phyloP scores from a whole-genome alignment of 2,113 vertebrate genomes.

The Nycticorax nycticorax region DNA sequence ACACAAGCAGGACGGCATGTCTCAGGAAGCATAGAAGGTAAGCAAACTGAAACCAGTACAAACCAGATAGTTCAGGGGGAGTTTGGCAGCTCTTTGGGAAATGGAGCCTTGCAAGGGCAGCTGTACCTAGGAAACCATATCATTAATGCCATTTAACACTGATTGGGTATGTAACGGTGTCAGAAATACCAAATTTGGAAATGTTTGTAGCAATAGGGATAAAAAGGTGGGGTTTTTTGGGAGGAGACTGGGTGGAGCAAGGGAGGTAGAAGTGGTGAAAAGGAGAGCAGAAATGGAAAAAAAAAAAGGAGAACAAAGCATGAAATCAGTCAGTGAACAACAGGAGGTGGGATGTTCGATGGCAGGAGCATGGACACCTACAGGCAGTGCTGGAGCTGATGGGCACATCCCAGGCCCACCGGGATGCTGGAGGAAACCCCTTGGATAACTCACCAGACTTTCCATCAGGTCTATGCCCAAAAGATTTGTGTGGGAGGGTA shows the following conservation, averaged over 20 bases:
- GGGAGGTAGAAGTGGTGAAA: background rate
- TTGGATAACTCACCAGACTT: background rate
- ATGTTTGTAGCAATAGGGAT: background rate
- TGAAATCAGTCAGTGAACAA: background rate
- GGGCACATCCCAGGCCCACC: background rate
- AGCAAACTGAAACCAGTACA: background rate
- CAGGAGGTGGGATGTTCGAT: background rate
- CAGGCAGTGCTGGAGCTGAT: background rate
- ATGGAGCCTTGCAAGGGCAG: background rate
- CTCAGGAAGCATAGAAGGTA: background rate
- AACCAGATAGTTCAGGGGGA: background rate
- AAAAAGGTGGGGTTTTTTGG: background rate
- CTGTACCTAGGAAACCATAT: background rate
- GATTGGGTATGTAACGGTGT: background rate
- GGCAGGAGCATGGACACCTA: background rate
- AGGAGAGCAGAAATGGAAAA: background rate
- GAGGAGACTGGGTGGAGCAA: background rate
- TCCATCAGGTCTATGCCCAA: background rate
- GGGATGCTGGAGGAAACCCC: background rate
- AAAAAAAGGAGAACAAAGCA: background rate
- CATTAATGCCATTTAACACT: background rate
- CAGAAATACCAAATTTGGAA: background rate
- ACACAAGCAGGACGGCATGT: fast-evolving
- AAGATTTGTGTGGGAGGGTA: background rate
- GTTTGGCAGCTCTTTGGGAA: background rate